Conservation (phyloP, 2,113 vertebrate species). For the Ammodytes marinus region DNA sequence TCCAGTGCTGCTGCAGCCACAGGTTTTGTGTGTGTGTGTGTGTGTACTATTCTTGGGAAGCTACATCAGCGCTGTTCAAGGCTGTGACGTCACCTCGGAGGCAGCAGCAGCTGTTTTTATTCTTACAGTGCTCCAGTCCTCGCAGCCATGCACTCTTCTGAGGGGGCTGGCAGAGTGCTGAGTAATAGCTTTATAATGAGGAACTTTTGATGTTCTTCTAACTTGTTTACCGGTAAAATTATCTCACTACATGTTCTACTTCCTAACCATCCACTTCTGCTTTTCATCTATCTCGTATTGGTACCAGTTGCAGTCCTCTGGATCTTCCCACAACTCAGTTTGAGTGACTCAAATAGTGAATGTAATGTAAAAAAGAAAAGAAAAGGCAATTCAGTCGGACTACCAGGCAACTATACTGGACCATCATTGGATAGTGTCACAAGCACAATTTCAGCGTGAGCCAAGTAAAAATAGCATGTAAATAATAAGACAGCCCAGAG, state of each 20-base stretch:
- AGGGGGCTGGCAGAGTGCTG: conserved; percentile 60
- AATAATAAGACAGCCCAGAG: background rate
- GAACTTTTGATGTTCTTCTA: conserved; percentile 25
- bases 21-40: conserved; percentile 20
- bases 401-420: background rate
- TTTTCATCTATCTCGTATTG: conserved; percentile 12
- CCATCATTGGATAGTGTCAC: background rate
- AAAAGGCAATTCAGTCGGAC: background rate
- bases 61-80: conserved; percentile 69
- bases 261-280: conserved; percentile 9
- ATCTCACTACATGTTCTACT: conserved; percentile 8
- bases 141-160: conserved; percentile 27
- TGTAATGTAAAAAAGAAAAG: background rate
- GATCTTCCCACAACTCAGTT: background rate
- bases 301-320: background rate
- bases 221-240: background rate
- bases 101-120: conserved; percentile 80
- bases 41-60: conserved; percentile 69
- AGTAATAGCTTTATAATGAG: conserved; percentile 64
- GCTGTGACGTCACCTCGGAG: conserved; percentile 64
- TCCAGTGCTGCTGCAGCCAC: conserved; percentile 54
- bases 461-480: background rate
- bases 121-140: conserved; percentile 66
- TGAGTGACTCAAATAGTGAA: background rate
- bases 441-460: background rate